Percentiles rank a stretch among this genome's conserved stretches.
phyloP scores from a whole-genome alignment of 2,888 invertebrate genomes.

The Ophion slaviceki region DNA sequence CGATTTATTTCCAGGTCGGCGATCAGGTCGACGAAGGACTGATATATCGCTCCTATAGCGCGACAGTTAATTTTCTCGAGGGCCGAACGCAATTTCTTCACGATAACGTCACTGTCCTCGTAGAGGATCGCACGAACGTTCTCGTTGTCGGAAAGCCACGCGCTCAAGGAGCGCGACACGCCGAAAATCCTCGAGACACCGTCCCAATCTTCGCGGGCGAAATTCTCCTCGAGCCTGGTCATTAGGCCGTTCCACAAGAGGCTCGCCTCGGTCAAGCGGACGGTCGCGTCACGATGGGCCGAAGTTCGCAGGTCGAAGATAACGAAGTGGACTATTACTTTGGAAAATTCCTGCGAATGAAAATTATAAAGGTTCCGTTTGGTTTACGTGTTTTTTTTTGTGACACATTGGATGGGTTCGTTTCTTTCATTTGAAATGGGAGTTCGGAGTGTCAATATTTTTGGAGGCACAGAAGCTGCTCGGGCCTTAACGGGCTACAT shows the following conservation, averaged over 20 bases:
- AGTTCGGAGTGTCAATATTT: constrained; percentile 1
- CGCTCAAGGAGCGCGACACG: constrained; percentile 52
- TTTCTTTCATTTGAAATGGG: not conserved
- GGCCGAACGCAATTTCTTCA: constrained; percentile 49
- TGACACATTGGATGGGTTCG: not conserved
- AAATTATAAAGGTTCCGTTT: not conserved
- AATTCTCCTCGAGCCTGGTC: constrained; percentile 31
- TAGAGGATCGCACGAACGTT: constrained; percentile 50
- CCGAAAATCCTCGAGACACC: constrained; percentile 40
- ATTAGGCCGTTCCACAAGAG: constrained; percentile 74
- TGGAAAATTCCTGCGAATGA: constrained; percentile 71
- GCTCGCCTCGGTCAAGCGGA: constrained; percentile 66
- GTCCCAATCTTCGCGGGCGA: constrained; percentile 58
- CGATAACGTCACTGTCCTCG: constrained; percentile 56
- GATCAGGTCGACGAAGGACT: constrained; percentile 75
- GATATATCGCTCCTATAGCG: constrained; percentile 71
- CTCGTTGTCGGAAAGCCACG: constrained; percentile 55
- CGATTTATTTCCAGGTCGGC: constrained; percentile 74
- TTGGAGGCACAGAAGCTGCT: not conserved
- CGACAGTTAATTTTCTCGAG: constrained; percentile 63
- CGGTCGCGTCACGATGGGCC: constrained; percentile 27
- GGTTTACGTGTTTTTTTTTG: not conserved
- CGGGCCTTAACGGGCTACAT: too few relatives aligned
- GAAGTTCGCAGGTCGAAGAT: constrained; percentile 73
- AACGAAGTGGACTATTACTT: constrained; percentile 75